Base-by-base conservation (phyloP, 2,113 vertebrate genomes). In the Rhipidura dahli region DNA sequence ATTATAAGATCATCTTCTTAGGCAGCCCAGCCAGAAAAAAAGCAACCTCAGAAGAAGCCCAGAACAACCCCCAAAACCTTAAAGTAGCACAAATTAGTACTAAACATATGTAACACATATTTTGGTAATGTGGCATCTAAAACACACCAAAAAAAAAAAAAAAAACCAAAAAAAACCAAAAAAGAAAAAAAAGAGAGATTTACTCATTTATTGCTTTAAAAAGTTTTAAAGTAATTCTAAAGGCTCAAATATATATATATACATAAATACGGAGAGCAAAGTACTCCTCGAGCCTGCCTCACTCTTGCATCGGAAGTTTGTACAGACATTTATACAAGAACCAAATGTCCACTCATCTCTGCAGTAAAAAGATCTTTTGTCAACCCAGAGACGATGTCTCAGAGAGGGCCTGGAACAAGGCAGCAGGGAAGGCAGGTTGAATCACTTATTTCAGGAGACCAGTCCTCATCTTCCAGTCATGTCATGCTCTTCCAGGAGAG, bases 41-140 rank as follows among this genome's bases (percentile, higher is more conserved):
- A 11, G 7, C 7, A 53, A 9, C 11, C 9, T n/a, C 44, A 35
- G 16, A 57, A 49, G 13, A 64, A 42, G 2, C 3, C n/a, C 20
- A 47, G 12, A n/a, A 54, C 3, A 73, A 85, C 22, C 3, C 20
- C 6, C 6, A 30, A 56, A 73, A 18, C 4, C 10, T 70, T 54
- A 76, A 83, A 69, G 11, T 17, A 65, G 4, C 21, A 39, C 11
- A 39, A 60, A 39, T 44, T 56, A 50, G 33, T 30, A 11, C 14
- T 27, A 57, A 6, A 6, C 28, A 87, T 15, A 2, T 0, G 0
- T 40, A 40, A 26, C 11, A 49, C 8, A 7, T 2, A 13, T 42
- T 61, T 65, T 69, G 9, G 14, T 45, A 60, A 27, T 7, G 5
- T n/a, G 15, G 4, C 20, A 66, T 30, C 20, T 53, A 50, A 87